phyloP scores from a whole-genome alignment of 2,888 invertebrate genomes.

The Teleiodes luculella region DNA sequence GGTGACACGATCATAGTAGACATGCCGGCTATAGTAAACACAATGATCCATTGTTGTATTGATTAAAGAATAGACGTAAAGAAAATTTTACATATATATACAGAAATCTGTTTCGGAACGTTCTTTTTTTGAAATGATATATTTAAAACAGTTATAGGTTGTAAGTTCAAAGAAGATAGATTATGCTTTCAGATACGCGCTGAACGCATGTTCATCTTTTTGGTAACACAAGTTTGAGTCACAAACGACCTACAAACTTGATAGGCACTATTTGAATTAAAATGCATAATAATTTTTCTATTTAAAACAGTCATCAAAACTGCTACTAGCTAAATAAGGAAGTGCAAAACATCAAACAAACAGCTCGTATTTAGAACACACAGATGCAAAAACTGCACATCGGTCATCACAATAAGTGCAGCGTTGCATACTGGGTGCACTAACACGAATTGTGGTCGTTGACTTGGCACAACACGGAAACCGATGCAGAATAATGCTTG shows the following conservation, averaged over 20 bases:
- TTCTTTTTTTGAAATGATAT: background rate
- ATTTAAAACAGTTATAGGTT: too few relatives aligned
- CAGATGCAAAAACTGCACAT: slow-evolving; percentile 11
- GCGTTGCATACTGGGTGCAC: slow-evolving; percentile 20
- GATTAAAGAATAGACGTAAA: slow-evolving; percentile 24
- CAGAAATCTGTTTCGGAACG: background rate
- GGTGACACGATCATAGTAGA: background rate
- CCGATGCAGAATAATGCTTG: background rate
- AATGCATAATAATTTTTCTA: too few relatives aligned
- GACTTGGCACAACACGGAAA: slow-evolving; percentile 53
- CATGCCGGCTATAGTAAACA: slow-evolving; percentile 9
- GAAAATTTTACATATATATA: background rate
- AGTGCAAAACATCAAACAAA: background rate
- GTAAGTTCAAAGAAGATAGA: too few relatives aligned
- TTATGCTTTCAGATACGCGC: too few relatives aligned
- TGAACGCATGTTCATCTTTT: too few relatives aligned
- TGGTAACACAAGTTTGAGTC: too few relatives aligned
- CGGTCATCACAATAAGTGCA: slow-evolving; percentile 24
- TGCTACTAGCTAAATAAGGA: background rate
- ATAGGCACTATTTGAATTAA: too few relatives aligned
- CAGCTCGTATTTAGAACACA: slow-evolving; percentile 1
- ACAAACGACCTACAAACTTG: too few relatives aligned
- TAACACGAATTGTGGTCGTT: slow-evolving; percentile 47
- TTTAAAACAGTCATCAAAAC: too few relatives aligned
- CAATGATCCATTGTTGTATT: slow-evolving; percentile 31